Evolutionary conservation across 2,113 vertebrate genomes (phyloP).

Genomic region (Peromyscus maniculatus): DNA sequence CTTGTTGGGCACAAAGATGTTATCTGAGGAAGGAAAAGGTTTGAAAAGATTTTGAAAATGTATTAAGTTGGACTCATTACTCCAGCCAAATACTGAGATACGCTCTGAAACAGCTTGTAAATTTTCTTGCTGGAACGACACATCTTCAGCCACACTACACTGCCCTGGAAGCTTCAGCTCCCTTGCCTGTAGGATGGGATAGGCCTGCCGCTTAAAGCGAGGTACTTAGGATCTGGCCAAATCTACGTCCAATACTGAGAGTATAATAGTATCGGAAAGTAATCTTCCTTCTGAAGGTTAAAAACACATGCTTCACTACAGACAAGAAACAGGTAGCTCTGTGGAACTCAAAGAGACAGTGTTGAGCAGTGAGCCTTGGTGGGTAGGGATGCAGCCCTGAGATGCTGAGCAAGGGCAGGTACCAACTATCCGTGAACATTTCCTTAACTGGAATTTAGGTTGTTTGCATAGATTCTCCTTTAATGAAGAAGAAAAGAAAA

Average conservation of each 20-base stretch:
- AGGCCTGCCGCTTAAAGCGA: not conserved
- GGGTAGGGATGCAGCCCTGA: not conserved
- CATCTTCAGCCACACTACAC: fast-evolving
- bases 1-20: slow-evolving; percentile 96
- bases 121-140: not conserved
- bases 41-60: slow-evolving; percentile 34
- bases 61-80: not conserved
- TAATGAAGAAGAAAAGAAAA: not conserved
- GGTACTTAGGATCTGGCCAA: not conserved
- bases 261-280: not conserved
- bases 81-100: not conserved
- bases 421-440: not conserved
- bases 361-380: not conserved
- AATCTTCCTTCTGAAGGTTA: slow-evolving; percentile 15
- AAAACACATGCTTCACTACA: not conserved
- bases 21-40: slow-evolving; percentile 90
- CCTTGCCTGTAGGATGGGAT: not conserved
- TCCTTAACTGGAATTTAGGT: not conserved
- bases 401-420: not conserved
- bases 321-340: not conserved
- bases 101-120: not conserved
- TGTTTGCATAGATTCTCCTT: not conserved
- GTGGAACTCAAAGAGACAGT: not conserved
- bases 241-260: not conserved
- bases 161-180: not conserved